phyloP scores from a whole-genome alignment of 2,888 invertebrate genomes.

The Alentia gelatinosa region DNA sequence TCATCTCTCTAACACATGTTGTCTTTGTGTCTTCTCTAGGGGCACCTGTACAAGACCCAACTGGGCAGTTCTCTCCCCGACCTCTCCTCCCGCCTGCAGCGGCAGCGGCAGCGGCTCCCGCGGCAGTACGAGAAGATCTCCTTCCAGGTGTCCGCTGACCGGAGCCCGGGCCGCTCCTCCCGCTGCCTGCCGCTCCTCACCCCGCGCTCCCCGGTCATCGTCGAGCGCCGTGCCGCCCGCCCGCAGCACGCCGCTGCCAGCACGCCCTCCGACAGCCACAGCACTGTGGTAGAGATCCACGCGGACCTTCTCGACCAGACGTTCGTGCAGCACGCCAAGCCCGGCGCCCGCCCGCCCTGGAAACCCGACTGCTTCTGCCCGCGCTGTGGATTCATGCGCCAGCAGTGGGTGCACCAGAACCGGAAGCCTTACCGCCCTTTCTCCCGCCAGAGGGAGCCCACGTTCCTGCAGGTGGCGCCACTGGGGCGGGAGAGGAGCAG shows the following conservation, averaged over 20 bases:
- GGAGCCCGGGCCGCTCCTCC: neutral
- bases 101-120: neutral
- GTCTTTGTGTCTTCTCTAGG: conserved; percentile 19
- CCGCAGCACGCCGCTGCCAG: neutral
- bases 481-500: too few species aligned
- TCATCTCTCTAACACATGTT: too few species aligned
- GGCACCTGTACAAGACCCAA: conserved; percentile 39
- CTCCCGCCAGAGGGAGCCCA: conserved; percentile 36
- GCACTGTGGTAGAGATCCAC: neutral
- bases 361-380: conserved; percentile 52
- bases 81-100: conserved; percentile 38
- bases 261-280: neutral
- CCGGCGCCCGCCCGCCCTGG: neutral
- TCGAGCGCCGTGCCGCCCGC: neutral
- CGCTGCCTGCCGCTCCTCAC: conserved; percentile 24
- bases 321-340: neutral
- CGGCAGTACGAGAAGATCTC: conserved; percentile 41
- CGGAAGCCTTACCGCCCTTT: conserved; percentile 28
- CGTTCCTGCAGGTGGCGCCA: neutral
- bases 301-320: neutral
- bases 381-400: conserved; percentile 37
- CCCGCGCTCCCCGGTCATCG: conserved; percentile 24
- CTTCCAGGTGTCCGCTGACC: conserved; percentile 25
- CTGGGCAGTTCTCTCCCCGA: conserved; percentile 30
- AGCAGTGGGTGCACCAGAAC: conserved; percentile 35